Conservation (phyloP, 2,888 invertebrate species). For the Xestobium rufovillosum region DNA sequence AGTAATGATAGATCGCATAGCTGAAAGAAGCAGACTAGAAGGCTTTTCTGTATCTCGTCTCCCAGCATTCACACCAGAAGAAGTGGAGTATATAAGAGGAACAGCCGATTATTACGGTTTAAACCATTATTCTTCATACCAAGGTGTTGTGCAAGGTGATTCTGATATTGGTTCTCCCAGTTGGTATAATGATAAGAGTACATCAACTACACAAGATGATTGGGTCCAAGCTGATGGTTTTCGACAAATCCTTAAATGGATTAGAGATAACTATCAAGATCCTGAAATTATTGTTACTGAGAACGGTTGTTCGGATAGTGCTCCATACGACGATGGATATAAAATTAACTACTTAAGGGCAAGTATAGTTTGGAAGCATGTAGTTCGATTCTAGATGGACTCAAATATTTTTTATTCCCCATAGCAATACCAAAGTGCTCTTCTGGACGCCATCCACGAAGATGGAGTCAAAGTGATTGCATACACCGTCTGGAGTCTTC, state of each 20-base stretch:
- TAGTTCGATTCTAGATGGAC: background rate
- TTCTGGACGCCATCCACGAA: too few species aligned
- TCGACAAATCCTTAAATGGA: slow-evolving; percentile 45
- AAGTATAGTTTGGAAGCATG: background rate
- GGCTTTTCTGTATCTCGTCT: slow-evolving; percentile 47
- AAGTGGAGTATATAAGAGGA: slow-evolving; percentile 40
- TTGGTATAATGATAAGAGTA: slow-evolving; percentile 4
- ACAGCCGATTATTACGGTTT: slow-evolving; percentile 35
- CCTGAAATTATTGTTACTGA: slow-evolving; percentile 49
- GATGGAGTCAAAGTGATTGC: too few species aligned
- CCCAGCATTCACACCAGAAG: slow-evolving; percentile 44
- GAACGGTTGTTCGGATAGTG: slow-evolving; percentile 47
- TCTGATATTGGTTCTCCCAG: slow-evolving; percentile 2
- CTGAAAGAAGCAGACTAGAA: slow-evolving; percentile 43
- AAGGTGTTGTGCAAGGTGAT: slow-evolving; percentile 6
- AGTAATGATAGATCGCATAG: slow-evolving; percentile 44
- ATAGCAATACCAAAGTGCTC: too few species aligned
- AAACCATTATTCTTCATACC: slow-evolving; percentile 43
- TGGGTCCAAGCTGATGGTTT: slow-evolving; percentile 48
- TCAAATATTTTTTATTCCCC: slow-evolving; percentile 3
- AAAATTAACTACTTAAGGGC: slow-evolving; percentile 13
- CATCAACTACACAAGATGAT: background rate
- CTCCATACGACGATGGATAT: slow-evolving; percentile 12
- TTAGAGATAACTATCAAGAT: slow-evolving; percentile 37
- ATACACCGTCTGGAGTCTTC: too few species aligned